A percentile compares a stretch with the other conserved stretches of the same genome.
Evolutionary conservation across 2,113 vertebrate species (phyloP).

Genomic region (Chitala chitala): DNA sequence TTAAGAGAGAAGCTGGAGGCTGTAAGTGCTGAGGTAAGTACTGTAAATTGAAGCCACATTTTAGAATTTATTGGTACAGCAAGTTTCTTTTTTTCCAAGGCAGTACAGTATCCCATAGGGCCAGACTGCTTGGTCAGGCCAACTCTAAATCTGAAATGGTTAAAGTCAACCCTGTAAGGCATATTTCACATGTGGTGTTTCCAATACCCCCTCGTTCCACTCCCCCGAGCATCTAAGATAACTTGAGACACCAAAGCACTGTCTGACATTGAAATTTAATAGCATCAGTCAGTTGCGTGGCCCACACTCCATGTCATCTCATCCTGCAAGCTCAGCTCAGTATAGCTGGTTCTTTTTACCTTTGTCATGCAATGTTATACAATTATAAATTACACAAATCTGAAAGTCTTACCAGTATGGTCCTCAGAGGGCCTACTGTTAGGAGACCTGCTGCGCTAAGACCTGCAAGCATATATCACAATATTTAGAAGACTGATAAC

Average conservation of each 20-base stretch:
- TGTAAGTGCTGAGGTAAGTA: constrained; percentile 9
- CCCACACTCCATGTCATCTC: constrained; percentile 46
- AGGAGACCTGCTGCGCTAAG: background rate
- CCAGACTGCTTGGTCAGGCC: background rate
- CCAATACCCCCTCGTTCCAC: background rate
- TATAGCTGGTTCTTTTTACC: background rate
- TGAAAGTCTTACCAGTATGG: background rate
- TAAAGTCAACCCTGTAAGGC: background rate
- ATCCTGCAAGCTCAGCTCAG: constrained; percentile 33
- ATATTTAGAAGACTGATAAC: background rate
- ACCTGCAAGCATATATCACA: background rate
- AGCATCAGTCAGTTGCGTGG: constrained; percentile 47
- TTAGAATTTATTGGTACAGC: constrained; percentile 16
- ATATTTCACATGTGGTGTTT: constrained; percentile 30
- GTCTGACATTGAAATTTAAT: constrained; percentile 55
- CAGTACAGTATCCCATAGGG: too few relatives aligned
- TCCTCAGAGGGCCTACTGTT: background rate
- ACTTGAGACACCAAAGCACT: constrained; percentile 34
- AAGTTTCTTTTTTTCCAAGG: background rate
- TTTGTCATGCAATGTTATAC: background rate
- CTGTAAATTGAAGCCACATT: constrained; percentile 22
- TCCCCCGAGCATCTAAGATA: constrained; percentile 50
- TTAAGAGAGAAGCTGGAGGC: constrained; percentile 30
- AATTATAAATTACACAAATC: background rate
- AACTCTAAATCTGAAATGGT: constrained; percentile 7